A percentile compares a stretch with the other conserved stretches of the same genome.
phyloP scores from a whole-genome alignment of 2,113 vertebrate species.

The Syngnathus typhle region DNA sequence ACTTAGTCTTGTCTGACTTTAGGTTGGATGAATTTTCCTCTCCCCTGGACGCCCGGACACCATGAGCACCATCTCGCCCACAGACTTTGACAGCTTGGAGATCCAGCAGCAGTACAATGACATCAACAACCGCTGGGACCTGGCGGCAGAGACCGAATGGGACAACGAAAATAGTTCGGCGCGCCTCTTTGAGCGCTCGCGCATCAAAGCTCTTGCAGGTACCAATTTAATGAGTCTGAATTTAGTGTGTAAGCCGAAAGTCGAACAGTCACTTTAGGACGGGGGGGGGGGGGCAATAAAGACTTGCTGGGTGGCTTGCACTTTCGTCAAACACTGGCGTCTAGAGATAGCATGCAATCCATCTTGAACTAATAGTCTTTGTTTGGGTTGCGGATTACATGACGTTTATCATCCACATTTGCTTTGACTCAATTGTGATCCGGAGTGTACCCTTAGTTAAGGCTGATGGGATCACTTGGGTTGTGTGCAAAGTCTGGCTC shows the following conservation, averaged over 20 bases:
- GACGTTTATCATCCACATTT: slow-evolving; percentile 3
- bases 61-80: slow-evolving; percentile 90
- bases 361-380: background rate
- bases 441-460: background rate
- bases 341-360: background rate
- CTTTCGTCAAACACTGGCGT: background rate
- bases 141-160: slow-evolving; percentile 84
- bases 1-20: slow-evolving; percentile 19
- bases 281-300: background rate
- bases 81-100: slow-evolving; percentile 90
- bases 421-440: slow-evolving; percentile 1
- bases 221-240: slow-evolving; percentile 2
- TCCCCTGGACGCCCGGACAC: slow-evolving; percentile 56
- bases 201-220: slow-evolving; percentile 93
- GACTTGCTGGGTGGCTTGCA: background rate
- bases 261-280: background rate
- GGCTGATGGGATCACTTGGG: background rate
- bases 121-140: slow-evolving; percentile 94
- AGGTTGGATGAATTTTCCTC: slow-evolving; percentile 67
- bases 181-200: slow-evolving; percentile 86
- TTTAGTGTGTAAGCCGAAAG: background rate
- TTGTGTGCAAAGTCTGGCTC: background rate
- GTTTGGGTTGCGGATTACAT: background rate
- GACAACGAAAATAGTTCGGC: slow-evolving; percentile 93
- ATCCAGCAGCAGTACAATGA: slow-evolving; percentile 95